phyloP scores from a whole-genome alignment of 2,113 vertebrate species.

The Hyperopisus bebe region DNA sequence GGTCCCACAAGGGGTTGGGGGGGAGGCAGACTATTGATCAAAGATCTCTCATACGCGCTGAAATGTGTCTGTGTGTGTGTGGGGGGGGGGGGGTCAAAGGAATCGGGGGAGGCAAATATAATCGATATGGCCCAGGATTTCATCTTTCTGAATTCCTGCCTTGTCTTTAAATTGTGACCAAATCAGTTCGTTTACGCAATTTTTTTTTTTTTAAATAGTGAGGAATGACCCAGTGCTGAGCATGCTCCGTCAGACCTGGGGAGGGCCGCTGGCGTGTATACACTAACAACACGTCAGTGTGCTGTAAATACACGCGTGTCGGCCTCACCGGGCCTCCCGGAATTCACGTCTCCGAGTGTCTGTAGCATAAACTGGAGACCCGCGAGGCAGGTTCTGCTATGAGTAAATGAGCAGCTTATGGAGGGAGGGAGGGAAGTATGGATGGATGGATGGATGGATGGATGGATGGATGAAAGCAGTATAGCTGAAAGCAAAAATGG shows the following conservation, averaged over 20 bases:
- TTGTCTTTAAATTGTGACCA: background rate
- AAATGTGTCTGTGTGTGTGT: background rate
- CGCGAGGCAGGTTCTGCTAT: background rate
- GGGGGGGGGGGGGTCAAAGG: background rate
- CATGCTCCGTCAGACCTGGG: background rate
- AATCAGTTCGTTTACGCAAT: background rate
- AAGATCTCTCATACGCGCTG: background rate
- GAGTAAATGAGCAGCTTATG: background rate
- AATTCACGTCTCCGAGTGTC: background rate
- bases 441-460: background rate
- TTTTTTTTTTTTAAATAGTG: background rate
- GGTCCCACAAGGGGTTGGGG: background rate
- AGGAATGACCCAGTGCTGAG: background rate
- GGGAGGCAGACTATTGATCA: slow-evolving; percentile 7
- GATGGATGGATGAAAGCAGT: background rate
- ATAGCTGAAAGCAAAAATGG: background rate
- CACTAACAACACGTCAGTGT: background rate
- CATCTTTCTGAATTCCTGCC: background rate
- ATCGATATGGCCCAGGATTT: background rate
- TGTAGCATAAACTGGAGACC: background rate
- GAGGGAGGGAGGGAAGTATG: background rate
- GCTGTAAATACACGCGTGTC: slow-evolving; percentile 1
- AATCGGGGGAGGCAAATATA: background rate
- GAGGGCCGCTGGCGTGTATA: background rate
- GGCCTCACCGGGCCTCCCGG: background rate